Evolutionary conservation across 2,797 vertebrate genomes (phyloP), one percentile per base, ranked within the genome.

Genomic region (Enteromius unitaeniatus): DNA sequence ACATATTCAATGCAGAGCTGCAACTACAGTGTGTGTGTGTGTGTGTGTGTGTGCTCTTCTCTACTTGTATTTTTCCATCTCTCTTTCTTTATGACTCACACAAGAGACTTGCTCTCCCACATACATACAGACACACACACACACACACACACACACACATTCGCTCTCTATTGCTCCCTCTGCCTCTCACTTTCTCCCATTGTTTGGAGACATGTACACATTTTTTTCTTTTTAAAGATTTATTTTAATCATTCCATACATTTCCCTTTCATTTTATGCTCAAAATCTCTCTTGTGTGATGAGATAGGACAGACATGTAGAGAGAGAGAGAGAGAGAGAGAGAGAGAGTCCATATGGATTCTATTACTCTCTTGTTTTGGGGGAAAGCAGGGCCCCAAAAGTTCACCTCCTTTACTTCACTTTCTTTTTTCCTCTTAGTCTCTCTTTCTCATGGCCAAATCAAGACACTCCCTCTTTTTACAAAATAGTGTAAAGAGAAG

Each of bases 11-110:
- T 73, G 68, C 79, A 73, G 55, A 62, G 58, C 14, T 49, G 55
- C 53, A 62, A 73, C 79, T 31, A 80, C 28, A 53, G 31, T 40
- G 76, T 76, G 26, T 21, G 70, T 23, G 73, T 15, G 70, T 60
- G 62, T 64, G 51, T 65, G 85, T 26, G 84, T 86, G 74, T 15
- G 51, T 65, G 86, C n/a, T 83, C 85, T 92, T 85, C 87, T 85
- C 76, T 87, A 88, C 87, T 79, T 87, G 88, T 87, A 79, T 85
- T 88, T 83, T 86, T 87, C 88, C 81, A 89, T 85, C 78, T 86
- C 78, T 85, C 65, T 89, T 76, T 80, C 79, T 85, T 81, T 82
- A 85, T 85, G 84, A 85, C 73, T 82, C 84, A 85, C 68, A 70
- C 79, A 64, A 73, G 42, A 78, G 26, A 65, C 72, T 49, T 58